Percentiles rank a stretch among this genome's conserved stretches.
phyloP scores from a whole-genome alignment of 2,797 vertebrate genomes.

The Peromyscus attwateri region DNA sequence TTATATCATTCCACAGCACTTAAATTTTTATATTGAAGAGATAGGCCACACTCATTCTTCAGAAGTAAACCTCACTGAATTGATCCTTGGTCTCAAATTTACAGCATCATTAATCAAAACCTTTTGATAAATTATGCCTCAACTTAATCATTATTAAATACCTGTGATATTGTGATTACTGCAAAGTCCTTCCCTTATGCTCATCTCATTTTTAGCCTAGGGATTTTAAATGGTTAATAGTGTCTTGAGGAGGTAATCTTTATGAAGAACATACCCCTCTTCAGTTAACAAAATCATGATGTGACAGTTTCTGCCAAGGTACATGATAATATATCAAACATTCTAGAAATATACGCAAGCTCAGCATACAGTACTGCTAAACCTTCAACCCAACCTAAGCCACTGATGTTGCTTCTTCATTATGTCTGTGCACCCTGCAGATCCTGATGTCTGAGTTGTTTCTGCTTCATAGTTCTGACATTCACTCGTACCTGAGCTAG shows the following conservation, averaged over 20 bases:
- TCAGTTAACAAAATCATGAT: neutral
- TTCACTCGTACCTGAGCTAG: neutral
- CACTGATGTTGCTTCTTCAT: neutral
- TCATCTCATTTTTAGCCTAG: neutral
- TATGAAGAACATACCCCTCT: neutral
- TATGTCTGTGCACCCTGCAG: neutral
- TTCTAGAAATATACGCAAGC: neutral
- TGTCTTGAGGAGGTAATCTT: neutral
- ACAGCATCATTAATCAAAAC: neutral
- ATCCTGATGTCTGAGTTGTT: neutral
- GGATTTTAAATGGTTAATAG: neutral
- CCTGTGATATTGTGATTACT: neutral
- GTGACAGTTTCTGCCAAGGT: neutral
- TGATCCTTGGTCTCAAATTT: neutral
- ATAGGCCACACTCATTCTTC: neutral
- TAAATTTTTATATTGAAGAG: neutral
- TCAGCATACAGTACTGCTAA: neutral
- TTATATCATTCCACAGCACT: neutral
- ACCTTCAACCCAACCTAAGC: neutral
- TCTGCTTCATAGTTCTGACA: neutral
- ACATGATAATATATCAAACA: neutral
- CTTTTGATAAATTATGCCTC: neutral
- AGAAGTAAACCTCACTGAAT: conserved; percentile 13
- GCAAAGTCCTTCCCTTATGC: neutral
- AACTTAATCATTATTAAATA: neutral